Evolutionary conservation across 2,888 invertebrate species (phyloP).

Genomic region (Orgyia antiqua): DNA sequence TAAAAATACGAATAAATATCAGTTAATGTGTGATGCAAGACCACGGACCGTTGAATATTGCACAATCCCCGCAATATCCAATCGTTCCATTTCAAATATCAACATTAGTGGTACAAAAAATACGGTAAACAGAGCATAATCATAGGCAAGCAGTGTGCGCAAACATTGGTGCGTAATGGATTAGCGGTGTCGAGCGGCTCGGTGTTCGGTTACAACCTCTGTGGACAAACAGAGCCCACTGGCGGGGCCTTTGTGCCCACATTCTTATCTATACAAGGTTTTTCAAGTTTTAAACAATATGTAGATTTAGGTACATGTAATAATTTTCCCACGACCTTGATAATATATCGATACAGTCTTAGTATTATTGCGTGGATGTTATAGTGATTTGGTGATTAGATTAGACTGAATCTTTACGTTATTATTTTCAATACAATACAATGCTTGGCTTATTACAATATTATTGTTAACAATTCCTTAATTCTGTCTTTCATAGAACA

Average conservation of each 20-base stretch:
- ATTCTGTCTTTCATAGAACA: too few species aligned
- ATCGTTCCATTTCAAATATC: slow-evolving; percentile 20
- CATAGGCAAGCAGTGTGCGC: slow-evolving; percentile 40
- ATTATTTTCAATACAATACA: too few species aligned
- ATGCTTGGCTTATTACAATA: too few species aligned
- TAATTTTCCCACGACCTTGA: background rate
- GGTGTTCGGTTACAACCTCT: slow-evolving; percentile 44
- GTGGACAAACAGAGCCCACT: slow-evolving; percentile 32
- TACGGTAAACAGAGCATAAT: slow-evolving; percentile 40
- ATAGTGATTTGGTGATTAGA: too few species aligned
- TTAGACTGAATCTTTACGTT: too few species aligned
- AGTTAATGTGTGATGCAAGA: too few species aligned
- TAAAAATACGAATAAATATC: too few species aligned
- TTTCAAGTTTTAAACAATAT: background rate
- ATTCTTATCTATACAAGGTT: slow-evolving; percentile 2
- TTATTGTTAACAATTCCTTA: too few species aligned
- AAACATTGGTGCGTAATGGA: slow-evolving; percentile 58
- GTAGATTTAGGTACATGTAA: background rate
- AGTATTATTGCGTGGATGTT: too few species aligned
- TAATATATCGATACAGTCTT: background rate
- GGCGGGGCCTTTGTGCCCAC: slow-evolving; percentile 30
- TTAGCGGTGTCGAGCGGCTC: slow-evolving; percentile 50
- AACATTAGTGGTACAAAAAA: slow-evolving; percentile 26
- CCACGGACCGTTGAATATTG: slow-evolving; percentile 2
- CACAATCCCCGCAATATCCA: slow-evolving; percentile 10